Percentiles rank a stretch among this genome's conserved stretches.
Evolutionary conservation across 2,797 vertebrate genomes (phyloP).

Genomic region (Nothura maculosa): DNA sequence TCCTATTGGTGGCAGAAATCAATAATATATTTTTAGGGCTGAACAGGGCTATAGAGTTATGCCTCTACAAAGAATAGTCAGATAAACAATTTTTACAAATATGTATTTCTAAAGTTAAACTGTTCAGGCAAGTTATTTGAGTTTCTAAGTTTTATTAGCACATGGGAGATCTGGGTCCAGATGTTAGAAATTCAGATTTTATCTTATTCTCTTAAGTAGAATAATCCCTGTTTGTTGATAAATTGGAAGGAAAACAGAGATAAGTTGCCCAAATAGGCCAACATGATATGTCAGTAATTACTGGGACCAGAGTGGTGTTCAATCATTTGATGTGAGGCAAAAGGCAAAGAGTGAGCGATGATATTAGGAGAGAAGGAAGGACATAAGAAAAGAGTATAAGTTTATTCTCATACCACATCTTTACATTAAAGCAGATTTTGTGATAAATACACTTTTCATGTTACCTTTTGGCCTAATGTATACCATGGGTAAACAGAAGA

Average conservation of each 20-base stretch:
- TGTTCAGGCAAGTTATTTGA: background rate
- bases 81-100: background rate
- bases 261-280: background rate
- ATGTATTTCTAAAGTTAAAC: accelerated
- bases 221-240: background rate
- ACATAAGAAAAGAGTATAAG: background rate
- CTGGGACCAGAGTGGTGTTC: background rate
- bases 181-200: background rate
- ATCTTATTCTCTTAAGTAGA: background rate
- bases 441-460: background rate
- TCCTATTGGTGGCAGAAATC: background rate
- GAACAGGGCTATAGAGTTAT: background rate
- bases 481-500: background rate
- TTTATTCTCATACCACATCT: background rate
- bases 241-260: background rate
- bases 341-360: background rate
- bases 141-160: background rate
- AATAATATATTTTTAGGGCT: background rate
- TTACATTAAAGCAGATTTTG: background rate
- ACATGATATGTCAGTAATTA: accelerated
- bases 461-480: background rate
- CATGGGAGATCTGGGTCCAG: background rate
- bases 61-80: background rate
- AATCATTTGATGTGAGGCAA: background rate
- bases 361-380: background rate